Percentiles rank a stretch among this genome's conserved stretches.
phyloP scores from a whole-genome alignment of 2,797 vertebrate species.

The Eurystomus glaucurus region DNA sequence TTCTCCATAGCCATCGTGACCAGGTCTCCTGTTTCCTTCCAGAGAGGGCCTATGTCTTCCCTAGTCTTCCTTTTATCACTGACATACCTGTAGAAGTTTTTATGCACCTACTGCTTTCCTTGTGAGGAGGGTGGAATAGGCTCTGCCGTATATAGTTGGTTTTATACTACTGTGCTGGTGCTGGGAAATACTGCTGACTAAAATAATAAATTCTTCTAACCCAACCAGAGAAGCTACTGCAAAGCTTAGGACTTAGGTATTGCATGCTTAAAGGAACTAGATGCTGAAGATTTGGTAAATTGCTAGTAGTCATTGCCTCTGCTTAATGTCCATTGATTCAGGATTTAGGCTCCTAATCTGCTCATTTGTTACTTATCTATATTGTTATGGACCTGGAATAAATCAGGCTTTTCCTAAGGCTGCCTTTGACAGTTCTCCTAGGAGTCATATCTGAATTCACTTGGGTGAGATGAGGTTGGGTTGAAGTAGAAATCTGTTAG shows the following conservation, averaged over 20 bases:
- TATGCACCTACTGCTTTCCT: background rate
- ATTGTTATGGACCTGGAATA: background rate
- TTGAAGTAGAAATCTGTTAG: background rate
- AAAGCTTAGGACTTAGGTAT: background rate
- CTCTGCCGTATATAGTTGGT: background rate
- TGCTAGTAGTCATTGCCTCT: background rate
- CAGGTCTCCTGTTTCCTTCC: too few relatives aligned
- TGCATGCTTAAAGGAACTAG: background rate
- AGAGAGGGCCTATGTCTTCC: too few relatives aligned
- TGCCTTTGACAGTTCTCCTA: background rate
- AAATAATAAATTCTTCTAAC: background rate
- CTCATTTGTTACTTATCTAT: background rate
- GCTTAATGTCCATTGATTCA: background rate
- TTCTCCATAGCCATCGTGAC: too few relatives aligned
- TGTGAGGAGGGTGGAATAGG: background rate
- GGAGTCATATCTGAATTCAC: background rate
- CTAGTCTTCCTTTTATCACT: too few relatives aligned
- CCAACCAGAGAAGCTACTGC: background rate
- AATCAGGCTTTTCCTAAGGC: background rate
- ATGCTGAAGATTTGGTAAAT: background rate
- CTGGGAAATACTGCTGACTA: background rate
- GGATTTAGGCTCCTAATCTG: background rate
- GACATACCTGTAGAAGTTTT: background rate
- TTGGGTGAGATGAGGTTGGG: accelerated
- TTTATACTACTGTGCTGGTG: accelerated